These are phyloP conservation scores for Origma solitaria DNA, from an alignment of 2,113 vertebrate genomes.

Conservation along the genomic window DNA sequence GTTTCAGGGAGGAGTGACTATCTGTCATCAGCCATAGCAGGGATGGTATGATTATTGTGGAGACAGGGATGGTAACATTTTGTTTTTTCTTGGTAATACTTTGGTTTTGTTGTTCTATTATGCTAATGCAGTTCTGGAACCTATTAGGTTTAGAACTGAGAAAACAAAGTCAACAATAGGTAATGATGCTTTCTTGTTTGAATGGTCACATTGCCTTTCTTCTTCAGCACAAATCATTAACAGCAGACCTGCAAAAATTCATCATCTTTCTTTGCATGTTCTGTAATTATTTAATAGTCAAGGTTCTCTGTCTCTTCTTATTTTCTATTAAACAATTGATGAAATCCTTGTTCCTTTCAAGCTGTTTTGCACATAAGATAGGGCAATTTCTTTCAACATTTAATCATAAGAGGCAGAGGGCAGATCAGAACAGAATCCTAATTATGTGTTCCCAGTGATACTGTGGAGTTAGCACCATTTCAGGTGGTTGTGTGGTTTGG, in stretches of 20 bases:
- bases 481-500: background rate
- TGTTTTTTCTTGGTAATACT: background rate
- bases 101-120: slow-evolving; percentile 22
- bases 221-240: background rate
- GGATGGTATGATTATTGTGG: background rate
- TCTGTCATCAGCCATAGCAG: background rate
- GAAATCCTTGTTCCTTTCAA: background rate
- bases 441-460: background rate
- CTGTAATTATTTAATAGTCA: background rate
- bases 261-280: background rate
- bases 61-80: background rate
- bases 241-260: background rate
- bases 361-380: background rate
- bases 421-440: background rate
- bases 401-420: background rate
- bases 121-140: slow-evolving; percentile 44
- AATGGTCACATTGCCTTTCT: background rate
- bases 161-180: slow-evolving; percentile 54
- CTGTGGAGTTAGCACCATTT: background rate
- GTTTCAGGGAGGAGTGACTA: background rate
- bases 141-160: slow-evolving; percentile 36
- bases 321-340: background rate
- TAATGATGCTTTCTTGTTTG: slow-evolving; percentile 30
- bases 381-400: background rate
- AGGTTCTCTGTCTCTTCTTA: background rate